phyloP scores from a whole-genome alignment of 2,888 invertebrate genomes.

The Drosophila paranaensis region DNA sequence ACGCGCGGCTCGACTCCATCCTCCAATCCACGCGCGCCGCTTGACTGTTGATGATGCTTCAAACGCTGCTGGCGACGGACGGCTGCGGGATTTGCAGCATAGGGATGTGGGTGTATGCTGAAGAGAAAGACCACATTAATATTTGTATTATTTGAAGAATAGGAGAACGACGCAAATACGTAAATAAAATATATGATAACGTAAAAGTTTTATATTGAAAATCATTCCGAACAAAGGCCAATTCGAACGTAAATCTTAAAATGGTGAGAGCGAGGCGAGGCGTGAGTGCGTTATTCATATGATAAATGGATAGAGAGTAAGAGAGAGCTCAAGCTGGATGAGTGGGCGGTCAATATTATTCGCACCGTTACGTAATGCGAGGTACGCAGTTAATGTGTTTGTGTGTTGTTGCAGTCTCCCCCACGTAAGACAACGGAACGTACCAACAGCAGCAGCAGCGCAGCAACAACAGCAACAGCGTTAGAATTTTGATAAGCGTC shows the following conservation, averaged over 20 bases:
- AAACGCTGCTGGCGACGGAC: conserved; percentile 82
- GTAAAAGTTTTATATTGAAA: conserved; percentile 46
- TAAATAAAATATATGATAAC: conserved; percentile 43
- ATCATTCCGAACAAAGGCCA: conserved; percentile 66
- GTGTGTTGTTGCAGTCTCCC: conserved; percentile 38
- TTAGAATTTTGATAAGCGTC: conserved; percentile 69
- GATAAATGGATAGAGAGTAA: conserved; percentile 7
- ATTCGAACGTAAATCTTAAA: conserved; percentile 63
- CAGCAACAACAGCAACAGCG: conserved; percentile 68
- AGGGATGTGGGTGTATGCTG: conserved; percentile 85
- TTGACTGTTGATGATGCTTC: conserved; percentile 68
- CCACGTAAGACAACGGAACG: conserved; percentile 38
- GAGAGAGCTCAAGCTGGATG: conserved; percentile 40
- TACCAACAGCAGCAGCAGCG: conserved; percentile 45
- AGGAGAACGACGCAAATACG: conserved; percentile 22
- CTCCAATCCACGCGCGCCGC: conserved; percentile 28
- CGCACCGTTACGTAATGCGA: conserved; percentile 29
- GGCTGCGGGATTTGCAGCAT: conserved; percentile 77
- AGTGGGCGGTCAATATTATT: conserved; percentile 9
- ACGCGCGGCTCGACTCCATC: conserved; percentile 31
- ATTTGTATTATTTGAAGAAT: neutral
- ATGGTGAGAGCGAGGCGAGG: conserved; percentile 40
- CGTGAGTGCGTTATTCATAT: conserved; percentile 26
- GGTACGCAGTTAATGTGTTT: conserved; percentile 40
- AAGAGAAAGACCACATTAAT: conserved; percentile 31